These are phyloP conservation scores for Arge pagana DNA, from an alignment of 2,888 invertebrate species.

Conservation along the genomic window DNA sequence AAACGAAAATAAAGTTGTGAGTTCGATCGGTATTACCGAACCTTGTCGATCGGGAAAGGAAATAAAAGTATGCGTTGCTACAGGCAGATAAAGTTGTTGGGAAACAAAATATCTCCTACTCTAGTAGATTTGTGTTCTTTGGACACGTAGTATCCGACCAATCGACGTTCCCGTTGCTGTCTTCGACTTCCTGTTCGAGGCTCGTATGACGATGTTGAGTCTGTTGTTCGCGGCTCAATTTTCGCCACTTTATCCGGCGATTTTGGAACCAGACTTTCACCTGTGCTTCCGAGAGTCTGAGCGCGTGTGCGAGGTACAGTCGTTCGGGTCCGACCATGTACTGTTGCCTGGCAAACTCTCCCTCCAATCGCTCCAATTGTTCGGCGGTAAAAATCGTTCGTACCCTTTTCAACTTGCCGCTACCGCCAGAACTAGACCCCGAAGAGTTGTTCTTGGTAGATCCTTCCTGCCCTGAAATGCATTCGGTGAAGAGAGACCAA, in stretches of 20 bases:
- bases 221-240: conserved; percentile 90
- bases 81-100: too few species aligned
- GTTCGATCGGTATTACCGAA: not conserved
- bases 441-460: conserved; percentile 55
- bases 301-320: conserved; percentile 85
- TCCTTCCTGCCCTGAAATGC: conserved; percentile 55
- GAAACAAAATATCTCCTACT: too few species aligned
- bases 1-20: too few species aligned
- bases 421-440: conserved; percentile 52
- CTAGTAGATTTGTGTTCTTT: too few species aligned
- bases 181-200: conserved; percentile 56
- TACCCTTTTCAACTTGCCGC: conserved; percentile 80
- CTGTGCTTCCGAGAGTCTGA: conserved; percentile 88
- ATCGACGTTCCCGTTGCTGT: conserved; percentile 60
- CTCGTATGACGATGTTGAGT: conserved; percentile 76
- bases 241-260: conserved; percentile 93
- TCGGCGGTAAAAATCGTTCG: conserved; percentile 97
- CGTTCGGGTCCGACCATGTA: conserved; percentile 98
- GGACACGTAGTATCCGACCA: conserved; percentile 42
- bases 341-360: conserved; percentile 94
- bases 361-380: conserved; percentile 90
- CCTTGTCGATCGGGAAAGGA: not conserved
- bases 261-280: conserved; percentile 74
- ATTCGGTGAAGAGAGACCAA: too few species aligned
- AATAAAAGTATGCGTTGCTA: not conserved